Conservation (phyloP, 2,888 invertebrate genomes). For the Chesias legatella region DNA sequence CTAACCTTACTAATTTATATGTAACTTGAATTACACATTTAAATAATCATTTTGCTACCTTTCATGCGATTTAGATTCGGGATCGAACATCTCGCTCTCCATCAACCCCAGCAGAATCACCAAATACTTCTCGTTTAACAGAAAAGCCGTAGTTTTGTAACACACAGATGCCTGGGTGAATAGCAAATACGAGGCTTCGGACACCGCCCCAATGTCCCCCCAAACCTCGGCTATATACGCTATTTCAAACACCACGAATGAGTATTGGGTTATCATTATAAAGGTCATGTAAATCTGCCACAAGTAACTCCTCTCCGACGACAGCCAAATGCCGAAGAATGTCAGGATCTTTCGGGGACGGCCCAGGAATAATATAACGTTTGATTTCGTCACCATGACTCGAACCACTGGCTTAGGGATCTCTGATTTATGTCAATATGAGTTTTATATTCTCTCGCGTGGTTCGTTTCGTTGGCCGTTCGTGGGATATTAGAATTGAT, state of each 20-base stretch:
- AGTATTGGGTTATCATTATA: conserved; percentile 51
- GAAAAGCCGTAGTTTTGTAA: conserved; percentile 56
- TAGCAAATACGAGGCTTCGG: conserved; percentile 59
- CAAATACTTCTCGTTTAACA: conserved; percentile 47
- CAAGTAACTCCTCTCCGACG: conserved; percentile 35
- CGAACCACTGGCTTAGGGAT: not conserved
- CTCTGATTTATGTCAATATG: too few species aligned
- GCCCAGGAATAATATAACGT: conserved; percentile 43
- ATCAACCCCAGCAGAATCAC: conserved; percentile 43
- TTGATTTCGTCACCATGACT: conserved; percentile 38
- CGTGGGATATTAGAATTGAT: too few species aligned
- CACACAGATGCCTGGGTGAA: conserved; percentile 66
- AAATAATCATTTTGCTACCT: conserved; percentile 39
- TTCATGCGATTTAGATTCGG: conserved; percentile 45
- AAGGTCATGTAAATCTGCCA: conserved; percentile 43
- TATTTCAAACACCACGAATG: conserved; percentile 57
- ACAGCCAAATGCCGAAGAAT: conserved; percentile 55
- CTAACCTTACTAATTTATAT: too few species aligned
- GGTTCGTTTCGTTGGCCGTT: too few species aligned
- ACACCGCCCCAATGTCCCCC: conserved; percentile 61
- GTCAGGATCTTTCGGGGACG: conserved; percentile 48
- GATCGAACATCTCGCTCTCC: conserved; percentile 44
- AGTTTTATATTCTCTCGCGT: too few species aligned
- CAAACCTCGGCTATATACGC: conserved; percentile 56
- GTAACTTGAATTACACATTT: conserved; percentile 1